Evolutionary conservation across 2,113 vertebrate genomes (phyloP), one percentile per base, ranked within the genome.

Genomic region (Larimichthys polyactis): DNA sequence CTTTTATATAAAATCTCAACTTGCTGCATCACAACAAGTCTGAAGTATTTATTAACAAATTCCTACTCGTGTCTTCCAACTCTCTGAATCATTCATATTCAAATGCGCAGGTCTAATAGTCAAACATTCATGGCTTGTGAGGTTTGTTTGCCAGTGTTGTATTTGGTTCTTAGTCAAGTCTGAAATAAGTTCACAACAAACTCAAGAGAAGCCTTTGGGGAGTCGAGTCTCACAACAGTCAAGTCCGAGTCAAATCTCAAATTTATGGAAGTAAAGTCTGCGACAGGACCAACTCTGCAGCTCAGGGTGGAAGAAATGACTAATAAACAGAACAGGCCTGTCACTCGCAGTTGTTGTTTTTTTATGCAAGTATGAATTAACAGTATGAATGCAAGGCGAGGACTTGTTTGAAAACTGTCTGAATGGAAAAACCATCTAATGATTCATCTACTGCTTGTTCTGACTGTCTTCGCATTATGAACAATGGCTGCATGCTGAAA

Each of bases 381-480:
- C 14, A n/a, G 22, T 15, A 36, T 17, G 6, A 59, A 59, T 24
- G 22, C 57, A 32, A 14, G 55, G 12, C 57, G 29, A 29, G 24
- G 14, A 8, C 2, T 27, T 57, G 55, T 27, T 10, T 59, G 2
- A 17, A 29, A 59, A 55, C 5, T 12, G 27, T 27, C n/a, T 24
- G 15, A 24, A 65, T 4, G 14, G 32, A 11, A 71, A 22, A 52
- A 64, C 60, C 60, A 36, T 62, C 44, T 55, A 70, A 65, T 69
- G 49, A 19, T 49, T 75, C 43, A 29, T 67, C 27, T 63, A 17
- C 46, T 48, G 54, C 32, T 58, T 55, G 36, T 54, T 79, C 27
- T 27, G 14, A 32, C 36, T 51, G 20, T 16, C 22, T 65, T 75
- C 46, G 46, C 49, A 64, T 67, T 71, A 16, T 44, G 43, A 69